phyloP scores from a whole-genome alignment of 2,113 vertebrate genomes.

The Microcebus murinus region DNA sequence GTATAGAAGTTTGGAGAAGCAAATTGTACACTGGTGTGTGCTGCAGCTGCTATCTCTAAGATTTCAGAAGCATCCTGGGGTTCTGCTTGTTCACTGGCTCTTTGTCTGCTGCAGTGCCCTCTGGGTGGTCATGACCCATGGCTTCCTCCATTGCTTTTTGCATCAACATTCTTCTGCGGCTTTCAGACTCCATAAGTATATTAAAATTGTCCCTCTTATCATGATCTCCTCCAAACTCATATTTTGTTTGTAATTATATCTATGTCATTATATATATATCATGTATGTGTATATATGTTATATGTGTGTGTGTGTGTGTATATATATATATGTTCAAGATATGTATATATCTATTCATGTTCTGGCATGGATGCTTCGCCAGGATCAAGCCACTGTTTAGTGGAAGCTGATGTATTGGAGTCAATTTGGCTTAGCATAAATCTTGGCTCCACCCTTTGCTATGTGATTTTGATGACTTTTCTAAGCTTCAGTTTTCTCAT shows the following conservation, averaged over 20 bases:
- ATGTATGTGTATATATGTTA: not conserved
- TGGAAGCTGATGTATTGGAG: not conserved
- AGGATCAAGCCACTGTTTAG: not conserved
- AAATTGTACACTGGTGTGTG: not conserved
- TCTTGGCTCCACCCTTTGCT: not conserved
- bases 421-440: not conserved
- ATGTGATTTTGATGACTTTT: not conserved
- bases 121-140: too few species aligned
- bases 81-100: rapidly evolving
- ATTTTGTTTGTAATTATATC: not conserved
- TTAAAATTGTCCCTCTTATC: not conserved
- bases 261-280: not conserved
- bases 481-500: not conserved
- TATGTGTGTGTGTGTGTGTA: not conserved
- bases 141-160: rapidly evolving
- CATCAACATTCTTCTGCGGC: rapidly evolving
- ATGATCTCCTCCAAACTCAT: not conserved
- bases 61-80: not conserved
- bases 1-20: not conserved
- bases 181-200: not conserved
- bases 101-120: rapidly evolving
- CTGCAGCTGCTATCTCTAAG: not conserved
- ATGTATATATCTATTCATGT: not conserved
- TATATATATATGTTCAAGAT: not conserved
- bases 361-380: too few species aligned